Conservation (phyloP, 2,113 vertebrate genomes). For the Neolamprologus toae region DNA sequence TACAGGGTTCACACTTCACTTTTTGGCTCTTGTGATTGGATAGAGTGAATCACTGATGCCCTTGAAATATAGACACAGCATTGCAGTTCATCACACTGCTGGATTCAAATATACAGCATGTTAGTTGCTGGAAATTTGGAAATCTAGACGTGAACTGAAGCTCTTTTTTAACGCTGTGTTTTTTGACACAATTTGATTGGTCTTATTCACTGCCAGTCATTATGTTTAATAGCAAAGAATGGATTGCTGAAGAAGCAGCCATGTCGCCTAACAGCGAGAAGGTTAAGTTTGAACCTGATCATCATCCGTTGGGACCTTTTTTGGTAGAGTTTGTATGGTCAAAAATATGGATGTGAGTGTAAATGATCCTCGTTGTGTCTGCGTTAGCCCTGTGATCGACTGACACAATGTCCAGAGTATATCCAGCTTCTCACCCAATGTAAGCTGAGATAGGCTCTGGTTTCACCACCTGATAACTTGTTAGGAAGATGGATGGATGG, state of each 20-base stretch:
- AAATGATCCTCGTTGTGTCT: not conserved
- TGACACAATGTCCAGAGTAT: not conserved
- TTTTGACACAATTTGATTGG: not conserved
- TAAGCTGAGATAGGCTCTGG: not conserved
- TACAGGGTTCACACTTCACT: not conserved
- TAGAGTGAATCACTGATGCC: not conserved
- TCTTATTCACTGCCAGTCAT: not conserved
- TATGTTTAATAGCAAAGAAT: not conserved
- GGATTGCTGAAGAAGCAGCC: not conserved
- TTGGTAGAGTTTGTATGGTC: not conserved
- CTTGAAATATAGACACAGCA: not conserved
- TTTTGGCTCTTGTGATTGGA: not conserved
- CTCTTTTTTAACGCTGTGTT: not conserved
- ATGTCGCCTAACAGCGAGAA: not conserved
- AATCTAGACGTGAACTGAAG: not conserved
- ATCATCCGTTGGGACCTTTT: not conserved
- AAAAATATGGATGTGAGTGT: not conserved
- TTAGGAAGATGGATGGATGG: not conserved
- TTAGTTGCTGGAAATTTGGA: not conserved
- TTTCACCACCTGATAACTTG: not conserved
- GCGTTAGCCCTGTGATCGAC: not conserved
- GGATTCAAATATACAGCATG: not conserved
- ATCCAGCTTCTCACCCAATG: not conserved
- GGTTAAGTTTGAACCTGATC: not conserved
- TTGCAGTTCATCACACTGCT: not conserved